phyloP scores from a whole-genome alignment of 2,797 vertebrate genomes.

The Spatula versicolor region DNA sequence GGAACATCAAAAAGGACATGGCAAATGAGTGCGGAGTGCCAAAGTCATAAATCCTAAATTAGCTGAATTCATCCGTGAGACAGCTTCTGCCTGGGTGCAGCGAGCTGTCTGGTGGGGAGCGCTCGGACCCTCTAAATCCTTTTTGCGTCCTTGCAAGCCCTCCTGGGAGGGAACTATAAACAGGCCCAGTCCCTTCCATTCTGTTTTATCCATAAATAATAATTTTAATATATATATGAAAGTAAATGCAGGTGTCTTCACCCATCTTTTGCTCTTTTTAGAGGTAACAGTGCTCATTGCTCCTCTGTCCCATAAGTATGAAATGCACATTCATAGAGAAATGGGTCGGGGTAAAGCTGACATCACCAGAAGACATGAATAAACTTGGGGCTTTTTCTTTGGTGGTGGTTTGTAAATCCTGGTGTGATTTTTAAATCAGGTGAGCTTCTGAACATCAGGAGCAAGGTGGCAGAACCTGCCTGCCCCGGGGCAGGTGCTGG shows the following conservation, averaged over 20 bases:
- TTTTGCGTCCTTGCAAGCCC: background rate
- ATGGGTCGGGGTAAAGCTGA: background rate
- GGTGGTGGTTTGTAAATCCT: background rate
- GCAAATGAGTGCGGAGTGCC: background rate
- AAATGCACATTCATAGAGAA: background rate
- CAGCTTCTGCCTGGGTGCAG: background rate
- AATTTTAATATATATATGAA: background rate
- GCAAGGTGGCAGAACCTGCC: background rate
- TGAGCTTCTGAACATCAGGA: background rate
- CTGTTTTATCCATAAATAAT: background rate
- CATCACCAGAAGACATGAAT: background rate
- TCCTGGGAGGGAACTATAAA: background rate
- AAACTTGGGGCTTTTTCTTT: background rate
- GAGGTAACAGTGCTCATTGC: background rate
- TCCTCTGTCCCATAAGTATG: background rate
- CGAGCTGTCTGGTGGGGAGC: background rate
- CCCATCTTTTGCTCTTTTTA: background rate
- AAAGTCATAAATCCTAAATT: background rate
- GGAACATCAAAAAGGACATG: background rate
- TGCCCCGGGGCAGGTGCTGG: background rate
- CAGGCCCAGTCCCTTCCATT: background rate
- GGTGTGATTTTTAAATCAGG: slow-evolving; percentile 3
- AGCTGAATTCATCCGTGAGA: fast-evolving
- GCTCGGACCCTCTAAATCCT: background rate
- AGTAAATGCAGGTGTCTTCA: background rate